Evolutionary conservation across 2,888 invertebrate species (phyloP).

Genomic region (Polietes domitor): DNA sequence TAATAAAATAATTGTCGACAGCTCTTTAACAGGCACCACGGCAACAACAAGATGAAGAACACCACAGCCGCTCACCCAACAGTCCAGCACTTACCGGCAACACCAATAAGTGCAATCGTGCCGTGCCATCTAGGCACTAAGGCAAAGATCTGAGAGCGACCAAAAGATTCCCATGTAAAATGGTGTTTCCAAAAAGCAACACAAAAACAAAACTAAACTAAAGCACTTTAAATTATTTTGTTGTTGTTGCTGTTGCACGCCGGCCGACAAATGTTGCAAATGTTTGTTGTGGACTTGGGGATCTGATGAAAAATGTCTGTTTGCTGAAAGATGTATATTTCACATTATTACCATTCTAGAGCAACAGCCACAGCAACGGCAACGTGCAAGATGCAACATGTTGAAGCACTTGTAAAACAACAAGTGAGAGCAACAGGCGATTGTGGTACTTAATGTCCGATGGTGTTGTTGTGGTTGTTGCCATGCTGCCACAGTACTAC

Average conservation of each 20-base stretch:
- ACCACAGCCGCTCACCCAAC: background rate
- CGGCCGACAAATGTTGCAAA: background rate
- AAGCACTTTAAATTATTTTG: conserved; percentile 45
- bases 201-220: conserved; percentile 6
- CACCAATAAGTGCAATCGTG: background rate
- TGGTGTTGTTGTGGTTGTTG: background rate
- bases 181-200: background rate
- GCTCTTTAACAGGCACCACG: conserved; percentile 50
- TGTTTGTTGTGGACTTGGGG: background rate
- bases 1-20: conserved; percentile 79
- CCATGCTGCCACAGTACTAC: background rate
- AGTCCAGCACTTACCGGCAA: conserved; percentile 29
- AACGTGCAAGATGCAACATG: background rate
- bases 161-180: conserved; percentile 17
- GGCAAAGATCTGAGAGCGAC: background rate
- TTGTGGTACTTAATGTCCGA: conserved; percentile 13
- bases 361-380: conserved; percentile 39
- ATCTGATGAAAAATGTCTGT: conserved; percentile 31
- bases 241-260: background rate
- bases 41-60: conserved; percentile 29
- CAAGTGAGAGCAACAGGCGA: conserved; percentile 42
- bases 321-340: conserved; percentile 45
- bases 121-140: background rate
- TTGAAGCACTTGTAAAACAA: conserved; percentile 55
- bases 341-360: conserved; percentile 60